A percentile compares a stretch with the other conserved stretches of the same genome.
phyloP scores from a whole-genome alignment of 2,797 vertebrate species.

The Coregonus sp. region DNA sequence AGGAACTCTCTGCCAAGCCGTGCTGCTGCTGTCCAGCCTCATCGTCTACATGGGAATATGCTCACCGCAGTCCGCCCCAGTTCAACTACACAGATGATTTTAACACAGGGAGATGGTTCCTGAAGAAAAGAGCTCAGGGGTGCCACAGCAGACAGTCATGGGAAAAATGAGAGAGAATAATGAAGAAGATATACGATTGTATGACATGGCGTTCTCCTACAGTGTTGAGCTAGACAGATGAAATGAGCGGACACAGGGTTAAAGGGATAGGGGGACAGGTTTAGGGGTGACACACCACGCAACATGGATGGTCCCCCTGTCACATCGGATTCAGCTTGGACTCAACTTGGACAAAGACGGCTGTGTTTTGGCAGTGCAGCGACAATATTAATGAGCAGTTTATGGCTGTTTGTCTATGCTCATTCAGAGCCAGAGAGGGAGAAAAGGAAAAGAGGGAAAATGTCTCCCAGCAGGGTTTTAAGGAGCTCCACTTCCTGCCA shows the following conservation, averaged over 20 bases:
- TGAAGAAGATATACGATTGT: slow-evolving; percentile 51
- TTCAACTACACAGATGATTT: slow-evolving; percentile 52
- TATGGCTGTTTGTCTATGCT: slow-evolving; percentile 61
- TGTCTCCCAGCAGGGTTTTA: slow-evolving; percentile 63
- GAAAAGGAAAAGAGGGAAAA: slow-evolving; percentile 57
- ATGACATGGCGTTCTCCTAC: slow-evolving; percentile 57
- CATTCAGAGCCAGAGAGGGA: slow-evolving; percentile 35
- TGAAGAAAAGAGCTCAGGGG: slow-evolving; percentile 39
- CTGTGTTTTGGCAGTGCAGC: slow-evolving; percentile 59
- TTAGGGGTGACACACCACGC: slow-evolving; percentile 60
- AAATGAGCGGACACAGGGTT: slow-evolving; percentile 51
- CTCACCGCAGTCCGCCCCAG: slow-evolving; percentile 29
- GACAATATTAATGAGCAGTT: slow-evolving; percentile 70
- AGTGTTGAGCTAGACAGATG: slow-evolving; percentile 49
- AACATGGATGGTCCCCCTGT: slow-evolving; percentile 52
- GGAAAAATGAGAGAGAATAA: slow-evolving; percentile 44
- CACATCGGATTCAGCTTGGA: slow-evolving; percentile 47
- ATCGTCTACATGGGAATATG: slow-evolving; percentile 54
- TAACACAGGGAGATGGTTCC: slow-evolving; percentile 52
- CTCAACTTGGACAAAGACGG: slow-evolving; percentile 61
- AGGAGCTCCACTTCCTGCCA: slow-evolving; percentile 69
- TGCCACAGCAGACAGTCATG: slow-evolving; percentile 28
- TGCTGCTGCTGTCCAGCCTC: slow-evolving; percentile 31
- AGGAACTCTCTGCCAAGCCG: slow-evolving; percentile 43
- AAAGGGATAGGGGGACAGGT: neutral